Evolutionary conservation across 1,140 invertebrate genomes (phyloP).

Genomic region (Tetramorium parvispinum): DNA sequence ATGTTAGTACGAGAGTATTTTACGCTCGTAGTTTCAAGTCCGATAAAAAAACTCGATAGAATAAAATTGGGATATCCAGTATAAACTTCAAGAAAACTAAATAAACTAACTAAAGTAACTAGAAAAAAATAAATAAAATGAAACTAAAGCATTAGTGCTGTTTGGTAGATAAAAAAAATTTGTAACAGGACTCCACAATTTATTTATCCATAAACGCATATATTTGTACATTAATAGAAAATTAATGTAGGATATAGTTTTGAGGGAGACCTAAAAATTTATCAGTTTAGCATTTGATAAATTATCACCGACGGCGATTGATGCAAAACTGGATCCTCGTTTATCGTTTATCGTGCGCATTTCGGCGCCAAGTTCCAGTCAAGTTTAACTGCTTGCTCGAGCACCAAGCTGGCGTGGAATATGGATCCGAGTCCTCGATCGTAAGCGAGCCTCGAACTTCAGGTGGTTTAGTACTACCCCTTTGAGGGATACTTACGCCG

Average conservation of each 20-base stretch:
- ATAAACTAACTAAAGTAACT: too few relatives aligned
- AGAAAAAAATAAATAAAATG: neutral
- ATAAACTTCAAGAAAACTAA: neutral
- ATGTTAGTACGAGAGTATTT: neutral
- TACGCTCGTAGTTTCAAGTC: neutral
- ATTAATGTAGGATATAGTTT: neutral
- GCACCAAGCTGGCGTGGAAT: conserved; percentile 57
- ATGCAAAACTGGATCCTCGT: conserved; percentile 36
- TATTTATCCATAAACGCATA: too few relatives aligned
- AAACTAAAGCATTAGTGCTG: too few relatives aligned
- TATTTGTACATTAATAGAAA: neutral
- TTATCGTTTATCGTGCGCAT: conserved; percentile 64
- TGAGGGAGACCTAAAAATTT: neutral
- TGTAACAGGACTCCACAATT: neutral
- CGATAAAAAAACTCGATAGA: neutral
- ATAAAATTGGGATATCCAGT: neutral
- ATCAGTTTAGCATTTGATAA: conserved; percentile 24
- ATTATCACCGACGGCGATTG: conserved; percentile 28
- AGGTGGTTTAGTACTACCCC: conserved; percentile 21
- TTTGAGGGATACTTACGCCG: conserved; percentile 58
- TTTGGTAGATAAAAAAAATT: neutral
- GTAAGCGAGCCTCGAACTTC: conserved; percentile 56
- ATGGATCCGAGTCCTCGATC: conserved; percentile 67
- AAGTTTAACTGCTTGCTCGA: conserved; percentile 68
- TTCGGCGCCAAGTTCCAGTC: conserved; percentile 58